Evolutionary conservation across 2,888 invertebrate genomes (phyloP), one percentile per base, ranked within the genome.

Genomic region (Drosophila prolongata): DNA sequence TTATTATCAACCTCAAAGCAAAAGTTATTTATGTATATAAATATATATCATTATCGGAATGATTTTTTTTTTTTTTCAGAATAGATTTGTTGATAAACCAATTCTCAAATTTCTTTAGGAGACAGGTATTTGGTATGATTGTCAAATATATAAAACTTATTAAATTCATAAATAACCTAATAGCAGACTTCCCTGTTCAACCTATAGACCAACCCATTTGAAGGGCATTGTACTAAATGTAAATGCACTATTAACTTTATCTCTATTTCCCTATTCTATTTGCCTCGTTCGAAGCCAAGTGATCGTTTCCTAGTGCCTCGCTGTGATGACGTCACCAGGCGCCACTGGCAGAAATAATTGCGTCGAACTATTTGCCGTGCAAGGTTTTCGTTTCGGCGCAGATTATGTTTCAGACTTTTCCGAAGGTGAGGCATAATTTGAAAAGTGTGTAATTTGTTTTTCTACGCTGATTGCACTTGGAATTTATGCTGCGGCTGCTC

Each of bases 381-480:
- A 67, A 66, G 67, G 65, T 54, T 52, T 43, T 37, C 46, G 37
- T 43, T 44, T 35, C 50, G 65, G 19, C 13, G 42, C 65, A 44
- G 64, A 65, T 61, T 61, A 47, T 61, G 44, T 64, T 61, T 61
- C 62, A 61, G 62, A 64, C 62, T 64, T 64, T 64, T 64, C 62
- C 62, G 62, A 64, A 64, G 62, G 62, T 64, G 62, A 61, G 62
- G 62, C 62, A 53, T 66, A 54, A 67, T 66, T 66, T 54, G n/a
- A 65, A 65, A 56, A 57, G 38, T 76, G 49, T 72, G 46, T 72
- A 55, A 65, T 60, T 55, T 68, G 65, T 74, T 70, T 66, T 58
- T 59, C 61, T 58, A 57, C 64, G 52, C 70, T 78, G 67, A 73
- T 80, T 84, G 81, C 77, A 87, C 77, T 83, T 74, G 75, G 66